These are phyloP conservation scores for Globodera rostochiensis DNA, from an alignment of 1,140 invertebrate species.

Conservation along the genomic window DNA sequence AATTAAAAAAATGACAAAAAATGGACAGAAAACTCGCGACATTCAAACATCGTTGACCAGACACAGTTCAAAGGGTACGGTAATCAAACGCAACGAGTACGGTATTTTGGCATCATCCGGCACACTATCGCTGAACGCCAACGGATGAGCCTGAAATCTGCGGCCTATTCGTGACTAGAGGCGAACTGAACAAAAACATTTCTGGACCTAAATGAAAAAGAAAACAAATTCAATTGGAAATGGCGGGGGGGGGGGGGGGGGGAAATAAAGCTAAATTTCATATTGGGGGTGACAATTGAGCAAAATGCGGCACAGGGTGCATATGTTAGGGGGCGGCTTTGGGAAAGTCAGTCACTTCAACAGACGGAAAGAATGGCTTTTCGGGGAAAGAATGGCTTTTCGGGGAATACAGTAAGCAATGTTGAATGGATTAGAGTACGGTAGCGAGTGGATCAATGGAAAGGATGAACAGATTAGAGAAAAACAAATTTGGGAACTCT, in stretches of 20 bases:
- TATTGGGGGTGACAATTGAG: not conserved
- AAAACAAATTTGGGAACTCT: not conserved
- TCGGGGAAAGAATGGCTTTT: too few relatives aligned
- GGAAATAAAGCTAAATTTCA: not conserved
- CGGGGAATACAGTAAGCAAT: not conserved
- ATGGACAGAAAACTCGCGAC: not conserved
- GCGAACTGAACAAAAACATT: not conserved
- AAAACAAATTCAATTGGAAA: not conserved
- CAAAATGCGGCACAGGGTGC: not conserved
- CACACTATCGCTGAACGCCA: not conserved
- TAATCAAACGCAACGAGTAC: not conserved
- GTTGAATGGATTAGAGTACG: not conserved
- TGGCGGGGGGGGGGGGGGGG: not conserved
- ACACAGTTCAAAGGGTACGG: not conserved
- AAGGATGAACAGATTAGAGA: not conserved
- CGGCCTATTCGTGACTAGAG: not conserved
- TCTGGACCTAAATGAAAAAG: not conserved
- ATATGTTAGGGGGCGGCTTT: not conserved
- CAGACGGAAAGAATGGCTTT: too few relatives aligned
- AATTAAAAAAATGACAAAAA: not conserved
- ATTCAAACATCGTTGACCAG: not conserved
- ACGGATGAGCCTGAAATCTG: not conserved
- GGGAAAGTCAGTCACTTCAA: too few relatives aligned
- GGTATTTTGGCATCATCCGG: too few relatives aligned
- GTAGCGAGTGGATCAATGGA: not conserved